Evolutionary conservation across 2,797 vertebrate genomes (phyloP), one percentile per base, ranked within the genome.

Genomic region (Halcyon chelicuti): DNA sequence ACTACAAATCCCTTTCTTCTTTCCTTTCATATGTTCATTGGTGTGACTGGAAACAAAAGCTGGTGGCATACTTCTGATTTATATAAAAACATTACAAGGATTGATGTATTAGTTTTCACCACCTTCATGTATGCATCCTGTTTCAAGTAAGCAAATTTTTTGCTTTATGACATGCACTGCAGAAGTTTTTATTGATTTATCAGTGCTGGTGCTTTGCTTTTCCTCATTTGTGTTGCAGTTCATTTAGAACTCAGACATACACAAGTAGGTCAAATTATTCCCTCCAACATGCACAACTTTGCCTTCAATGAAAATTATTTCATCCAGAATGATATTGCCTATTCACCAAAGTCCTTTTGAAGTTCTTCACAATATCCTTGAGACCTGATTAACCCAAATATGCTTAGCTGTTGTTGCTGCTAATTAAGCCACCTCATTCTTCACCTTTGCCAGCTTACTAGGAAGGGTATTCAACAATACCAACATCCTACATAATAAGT

Each of bases 301-400:
- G 14, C 33, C 37, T 74, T 77, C 49, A 44, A 15, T 63, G 65
- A 63, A 86, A 67, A 22, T 54, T 18, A 74, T 79, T 87, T 91
- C 33, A 74, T 61, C 57, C 65, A 91, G 63, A 94, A 93, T 88
- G 74, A 91, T 58, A 7, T 68, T 88, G 23, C 37, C 58, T 90
- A 47, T 81, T 88, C 82, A 91, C 76, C 54, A 37, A 88, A 86
- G 52, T 26, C 57, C 49, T 89, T 90, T 62, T 90, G 87, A 95
- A 94, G 82, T 91, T 90, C 52, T 91, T 88, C 40, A 57, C 26
- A 86, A 78, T 92, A 82, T 89, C 81, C 67, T 86, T 85, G 80
- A 94, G 76, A 88, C 37, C 31, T 73, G 75, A 93, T 95, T 93
- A 97, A 93, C 37, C 18, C 23, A 95, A 91, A 93, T 91, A 88